Evolutionary conservation across 1,140 invertebrate species (phyloP).

Genomic region (Drosophila eugracilis): DNA sequence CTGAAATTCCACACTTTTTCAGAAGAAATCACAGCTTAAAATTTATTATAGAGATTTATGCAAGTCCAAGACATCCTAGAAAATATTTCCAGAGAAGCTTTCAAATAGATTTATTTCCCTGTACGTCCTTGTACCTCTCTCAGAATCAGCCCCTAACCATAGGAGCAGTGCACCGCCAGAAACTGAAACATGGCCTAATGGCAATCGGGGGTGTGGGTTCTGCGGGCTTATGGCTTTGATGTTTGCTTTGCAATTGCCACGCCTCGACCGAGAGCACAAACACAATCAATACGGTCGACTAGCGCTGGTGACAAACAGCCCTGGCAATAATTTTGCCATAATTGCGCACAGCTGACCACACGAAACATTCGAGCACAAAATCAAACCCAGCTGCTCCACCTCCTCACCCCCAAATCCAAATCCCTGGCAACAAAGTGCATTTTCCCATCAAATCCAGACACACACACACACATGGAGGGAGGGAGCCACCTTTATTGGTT

Average conservation of each 20-base stretch:
- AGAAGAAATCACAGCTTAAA: too few relatives aligned
- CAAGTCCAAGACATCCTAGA: not conserved
- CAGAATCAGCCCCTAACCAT: conserved; percentile 13
- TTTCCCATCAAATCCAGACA: conserved; percentile 18
- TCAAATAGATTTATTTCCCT: not conserved
- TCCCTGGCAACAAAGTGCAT: conserved; percentile 44
- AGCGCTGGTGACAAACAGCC: conserved; percentile 14
- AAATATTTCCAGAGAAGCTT: not conserved
- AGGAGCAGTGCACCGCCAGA: conserved; percentile 18
- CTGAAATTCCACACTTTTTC: too few relatives aligned
- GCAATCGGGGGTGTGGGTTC: conserved; percentile 11
- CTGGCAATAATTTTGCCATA: conserved; percentile 48
- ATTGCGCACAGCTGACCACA: conserved; percentile 48
- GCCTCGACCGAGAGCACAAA: conserved; percentile 19
- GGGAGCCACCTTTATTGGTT: conserved; percentile 34
- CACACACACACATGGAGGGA: conserved; percentile 24
- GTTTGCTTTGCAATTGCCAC: conserved; percentile 51
- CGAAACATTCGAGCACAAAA: not conserved
- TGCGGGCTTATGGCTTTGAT: conserved; percentile 56
- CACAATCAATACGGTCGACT: conserved; percentile 33
- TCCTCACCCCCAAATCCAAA: not conserved
- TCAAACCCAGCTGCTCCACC: not conserved
- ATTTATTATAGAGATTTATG: too few relatives aligned
- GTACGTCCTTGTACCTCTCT: not conserved
- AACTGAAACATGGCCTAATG: conserved; percentile 38